phyloP scores from a whole-genome alignment of 1,140 invertebrate genomes.

The Saxidomus purpurata region DNA sequence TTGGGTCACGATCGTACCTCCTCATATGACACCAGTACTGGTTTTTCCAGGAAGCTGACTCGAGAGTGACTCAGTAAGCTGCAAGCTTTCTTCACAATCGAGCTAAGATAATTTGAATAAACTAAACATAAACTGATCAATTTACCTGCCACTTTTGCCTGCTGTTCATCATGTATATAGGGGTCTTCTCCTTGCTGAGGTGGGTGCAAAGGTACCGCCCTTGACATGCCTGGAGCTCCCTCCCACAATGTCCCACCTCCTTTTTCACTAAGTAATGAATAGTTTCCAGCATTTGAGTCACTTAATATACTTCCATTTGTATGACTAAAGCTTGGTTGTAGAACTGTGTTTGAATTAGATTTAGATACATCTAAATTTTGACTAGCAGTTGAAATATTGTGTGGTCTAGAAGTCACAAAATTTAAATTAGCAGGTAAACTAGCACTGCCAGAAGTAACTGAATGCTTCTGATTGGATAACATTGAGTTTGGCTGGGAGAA shows the following conservation, averaged over 20 bases:
- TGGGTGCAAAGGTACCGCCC: slow-evolving; percentile 70
- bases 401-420: background rate
- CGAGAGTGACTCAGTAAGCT: too few relatives aligned
- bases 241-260: background rate
- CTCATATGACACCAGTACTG: too few relatives aligned
- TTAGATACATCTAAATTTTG: background rate
- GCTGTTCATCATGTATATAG: slow-evolving; percentile 10
- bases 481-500: slow-evolving; percentile 27
- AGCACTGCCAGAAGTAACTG: background rate
- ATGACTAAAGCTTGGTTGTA: background rate
- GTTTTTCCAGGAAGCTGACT: too few relatives aligned
- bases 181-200: slow-evolving; percentile 68
- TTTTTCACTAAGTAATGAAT: background rate
- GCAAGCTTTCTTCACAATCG: too few relatives aligned
- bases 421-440: slow-evolving; percentile 49
- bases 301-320: background rate
- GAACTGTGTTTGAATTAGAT: background rate
- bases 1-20: too few relatives aligned
- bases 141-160: slow-evolving; percentile 9
- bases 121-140: too few relatives aligned
- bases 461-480: slow-evolving; percentile 45
- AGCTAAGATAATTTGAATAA: too few relatives aligned
- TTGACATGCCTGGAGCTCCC: slow-evolving; percentile 24
- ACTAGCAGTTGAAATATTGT: background rate
- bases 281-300: background rate